A percentile compares a stretch with the other conserved stretches of the same genome.
Evolutionary conservation across 2,113 vertebrate species (phyloP).

Genomic region (Enhydra lutris): DNA sequence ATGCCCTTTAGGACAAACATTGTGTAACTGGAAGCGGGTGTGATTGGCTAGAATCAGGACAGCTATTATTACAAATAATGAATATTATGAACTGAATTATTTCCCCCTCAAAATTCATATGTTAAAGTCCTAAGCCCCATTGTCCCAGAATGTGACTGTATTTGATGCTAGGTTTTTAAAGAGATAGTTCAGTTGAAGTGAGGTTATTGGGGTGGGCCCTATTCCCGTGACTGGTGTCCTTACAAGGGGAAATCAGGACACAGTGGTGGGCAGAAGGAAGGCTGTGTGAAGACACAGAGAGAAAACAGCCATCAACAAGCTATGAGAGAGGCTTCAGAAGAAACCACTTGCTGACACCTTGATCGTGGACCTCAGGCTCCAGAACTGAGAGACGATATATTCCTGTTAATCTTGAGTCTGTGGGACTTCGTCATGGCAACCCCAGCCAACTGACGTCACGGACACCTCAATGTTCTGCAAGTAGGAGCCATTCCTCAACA

Average conservation of each 20-base stretch:
- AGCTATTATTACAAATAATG: not conserved
- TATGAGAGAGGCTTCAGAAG: not conserved
- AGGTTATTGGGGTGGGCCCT: not conserved
- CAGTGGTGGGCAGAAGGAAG: not conserved
- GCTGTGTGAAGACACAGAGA: not conserved
- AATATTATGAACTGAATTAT: not conserved
- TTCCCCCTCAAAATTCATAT: not conserved
- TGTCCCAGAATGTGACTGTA: not conserved
- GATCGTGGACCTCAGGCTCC: not conserved
- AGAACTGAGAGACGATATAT: not conserved
- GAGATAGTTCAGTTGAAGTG: not conserved
- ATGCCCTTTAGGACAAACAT: not conserved
- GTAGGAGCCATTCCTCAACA: not conserved
- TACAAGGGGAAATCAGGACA: not conserved
- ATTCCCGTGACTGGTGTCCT: not conserved
- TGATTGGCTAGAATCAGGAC: not conserved
- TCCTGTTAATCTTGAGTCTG: not conserved
- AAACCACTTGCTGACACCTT: not conserved
- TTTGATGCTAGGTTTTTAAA: not conserved
- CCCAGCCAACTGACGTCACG: not conserved
- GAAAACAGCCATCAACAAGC: not conserved
- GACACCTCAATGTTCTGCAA: not conserved
- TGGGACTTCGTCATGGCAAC: no score
- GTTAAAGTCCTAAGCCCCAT: not conserved
- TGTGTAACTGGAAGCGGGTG: not conserved